Base-by-base conservation (phyloP, 2,888 invertebrate species). In the Oligia fasciuncula region DNA sequence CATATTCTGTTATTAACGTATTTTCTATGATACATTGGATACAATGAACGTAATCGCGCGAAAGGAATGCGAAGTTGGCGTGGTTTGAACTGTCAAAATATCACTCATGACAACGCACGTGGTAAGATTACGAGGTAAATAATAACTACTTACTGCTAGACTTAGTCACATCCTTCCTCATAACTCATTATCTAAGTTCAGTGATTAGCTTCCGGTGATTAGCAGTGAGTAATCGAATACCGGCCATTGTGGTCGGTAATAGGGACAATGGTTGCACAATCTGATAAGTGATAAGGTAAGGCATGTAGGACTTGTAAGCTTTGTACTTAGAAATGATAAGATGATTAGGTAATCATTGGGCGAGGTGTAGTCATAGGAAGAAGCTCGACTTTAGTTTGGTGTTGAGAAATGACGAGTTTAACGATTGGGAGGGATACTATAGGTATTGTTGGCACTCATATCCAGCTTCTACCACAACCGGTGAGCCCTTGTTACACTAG, bases 151-250 rank as follows among this genome's bases (percentile, higher is more conserved):
- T 46, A 46, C 11, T 46, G 13, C 2, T 46, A 57, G 35, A 69
- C 62, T 88, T 88, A 90, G 86, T 90, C 90, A 90, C 75, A 54
- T 23, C 75, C 73, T 87, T 87, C 84, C 66, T 80, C 29, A 85
- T 80, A 86, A 85, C 78, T 87, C 82, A 87, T 90, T 91, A 89
- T 87, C 86, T 73, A 17, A 69, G 66, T 73, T 57, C 51, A n/a
- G 72, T 90, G 84, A 89, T 89, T 87, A 88, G 68, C 80, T 67
- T 91, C 87, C 90, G 84, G 88, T 86, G 89, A 90, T 90, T 91
- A 88, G 77, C 66, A 19, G 46, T 90, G 90, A 91, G 87, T 91
- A 91, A 91, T 85, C 86, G 84, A 88, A 84, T 87, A 76, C 86
- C 80, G 49, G 29, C 72, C 51, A 88, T 90, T 90, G 89, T 88